phyloP scores from a whole-genome alignment of 1,140 invertebrate genomes.

The Cyclina sinensis region DNA sequence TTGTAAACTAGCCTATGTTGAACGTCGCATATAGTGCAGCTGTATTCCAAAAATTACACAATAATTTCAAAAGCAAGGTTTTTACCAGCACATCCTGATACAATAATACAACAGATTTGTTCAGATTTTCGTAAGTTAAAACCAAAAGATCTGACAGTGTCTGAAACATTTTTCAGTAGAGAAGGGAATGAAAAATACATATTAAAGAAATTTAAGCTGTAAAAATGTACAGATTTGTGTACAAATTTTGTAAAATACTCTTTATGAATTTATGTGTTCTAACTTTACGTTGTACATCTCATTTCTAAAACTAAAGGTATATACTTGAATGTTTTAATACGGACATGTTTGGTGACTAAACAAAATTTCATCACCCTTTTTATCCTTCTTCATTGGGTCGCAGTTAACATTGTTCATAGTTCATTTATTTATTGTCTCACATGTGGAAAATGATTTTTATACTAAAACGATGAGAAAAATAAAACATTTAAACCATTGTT shows the following conservation, averaged over 20 bases:
- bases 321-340: not conserved
- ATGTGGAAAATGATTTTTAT: conserved; percentile 41
- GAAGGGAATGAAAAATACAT: too few relatives aligned
- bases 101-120: too few relatives aligned
- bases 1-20: too few relatives aligned
- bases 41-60: too few relatives aligned
- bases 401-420: conserved; percentile 1
- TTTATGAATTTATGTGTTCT: conserved; percentile 35
- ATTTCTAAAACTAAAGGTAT: not conserved
- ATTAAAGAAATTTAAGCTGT: not conserved
- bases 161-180: too few relatives aligned
- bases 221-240: conserved; percentile 22
- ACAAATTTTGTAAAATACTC: conserved; percentile 43
- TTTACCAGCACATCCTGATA: too few relatives aligned
- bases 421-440: conserved; percentile 54
- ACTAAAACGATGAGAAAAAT: conserved; percentile 22
- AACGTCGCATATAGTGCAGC: too few relatives aligned
- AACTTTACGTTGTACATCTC: conserved; percentile 6
- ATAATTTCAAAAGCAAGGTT: too few relatives aligned
- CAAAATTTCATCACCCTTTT: not conserved
- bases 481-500: not conserved
- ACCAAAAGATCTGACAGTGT: too few relatives aligned
- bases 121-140: too few relatives aligned
- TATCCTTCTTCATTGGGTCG: not conserved
- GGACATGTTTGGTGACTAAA: not conserved